Base-by-base conservation (phyloP, 2,797 vertebrate species). In the Enteromius radiatus region DNA sequence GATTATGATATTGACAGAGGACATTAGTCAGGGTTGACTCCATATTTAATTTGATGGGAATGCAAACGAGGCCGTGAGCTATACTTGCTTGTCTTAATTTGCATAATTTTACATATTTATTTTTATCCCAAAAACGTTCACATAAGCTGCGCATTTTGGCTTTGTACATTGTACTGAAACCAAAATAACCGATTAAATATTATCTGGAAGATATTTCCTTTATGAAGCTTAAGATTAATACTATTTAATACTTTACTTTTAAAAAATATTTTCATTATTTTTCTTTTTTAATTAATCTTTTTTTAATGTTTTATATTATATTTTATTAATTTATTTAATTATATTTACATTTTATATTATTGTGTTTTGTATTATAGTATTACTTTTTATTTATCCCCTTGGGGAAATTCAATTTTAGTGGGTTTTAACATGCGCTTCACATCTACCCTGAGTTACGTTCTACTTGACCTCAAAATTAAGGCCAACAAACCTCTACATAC, bases 1-100 rank as follows among this genome's bases (percentile, higher is more conserved):
- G 81, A 77, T 77, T 70, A 89, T 88, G 89, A 90, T 67, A 77
- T 84, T 82, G 83, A 74, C 84, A 41, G 47, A 59, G 73, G 75
- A 63, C 28, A 12, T 54, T 82, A 43, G 61, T 76, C 45, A 56
- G 47, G 45, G 9, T 49, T 67, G 47, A 41, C 7, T 4, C 15
- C 28, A 23, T 76, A 70, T 83, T 49, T 61, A 15, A 76, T 69
- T 63, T 69, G 41, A 77, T 33, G 52, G 19, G 38, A 17, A 49
- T 47, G 19, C 26, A 56, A 82, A 67, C 12, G 5, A 77, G 52
- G 38, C 28, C 36, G 36, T 76, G 38, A 68, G 65, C 19, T 65
- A 43, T 67, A 31, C n/a, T 33, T 15, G 38, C 23, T 45, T 76
- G 28, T 26, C 1, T 19, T 76, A 11, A 76, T 63, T 76, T 43